Percentiles rank a stretch among this genome's conserved stretches.
These are phyloP conservation scores for Steinernema khuongi DNA, from an alignment of 1,140 invertebrate genomes.

Conservation along the genomic window DNA sequence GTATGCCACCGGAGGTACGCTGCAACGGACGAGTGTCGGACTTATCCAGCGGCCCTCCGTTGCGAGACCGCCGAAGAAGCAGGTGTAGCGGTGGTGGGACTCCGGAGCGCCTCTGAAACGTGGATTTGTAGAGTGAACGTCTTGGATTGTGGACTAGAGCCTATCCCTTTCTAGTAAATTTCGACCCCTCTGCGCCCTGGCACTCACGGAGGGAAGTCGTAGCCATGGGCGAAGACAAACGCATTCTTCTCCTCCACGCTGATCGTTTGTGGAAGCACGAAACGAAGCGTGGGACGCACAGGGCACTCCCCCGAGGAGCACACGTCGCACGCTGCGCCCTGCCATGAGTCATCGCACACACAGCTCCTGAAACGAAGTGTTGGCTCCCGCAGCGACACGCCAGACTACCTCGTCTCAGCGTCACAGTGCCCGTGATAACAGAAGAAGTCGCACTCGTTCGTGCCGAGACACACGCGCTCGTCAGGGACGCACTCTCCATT, in stretches of 20 bases:
- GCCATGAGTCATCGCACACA: background rate
- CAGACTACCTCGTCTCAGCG: background rate
- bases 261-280: background rate
- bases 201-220: background rate
- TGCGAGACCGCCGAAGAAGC: background rate
- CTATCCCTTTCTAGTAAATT: no score
- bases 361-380: background rate
- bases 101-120: background rate
- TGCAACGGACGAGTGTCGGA: background rate
- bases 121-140: background rate
- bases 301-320: background rate
- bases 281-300: background rate
- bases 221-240: background rate
- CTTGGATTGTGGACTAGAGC: no score
- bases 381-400: background rate
- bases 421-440: slow-evolving; percentile 2
- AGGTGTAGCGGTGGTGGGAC: background rate
- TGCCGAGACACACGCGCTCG: background rate
- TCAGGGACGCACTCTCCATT: background rate
- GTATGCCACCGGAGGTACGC: background rate
- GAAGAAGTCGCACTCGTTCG: slow-evolving; percentile 11
- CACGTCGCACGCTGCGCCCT: slow-evolving; percentile 1
- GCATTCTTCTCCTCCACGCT: background rate
- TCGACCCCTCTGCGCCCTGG: no score
- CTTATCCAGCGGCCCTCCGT: background rate